Evolutionary conservation across 2,888 invertebrate genomes (phyloP).

Genomic region (Fabriciana adippe): DNA sequence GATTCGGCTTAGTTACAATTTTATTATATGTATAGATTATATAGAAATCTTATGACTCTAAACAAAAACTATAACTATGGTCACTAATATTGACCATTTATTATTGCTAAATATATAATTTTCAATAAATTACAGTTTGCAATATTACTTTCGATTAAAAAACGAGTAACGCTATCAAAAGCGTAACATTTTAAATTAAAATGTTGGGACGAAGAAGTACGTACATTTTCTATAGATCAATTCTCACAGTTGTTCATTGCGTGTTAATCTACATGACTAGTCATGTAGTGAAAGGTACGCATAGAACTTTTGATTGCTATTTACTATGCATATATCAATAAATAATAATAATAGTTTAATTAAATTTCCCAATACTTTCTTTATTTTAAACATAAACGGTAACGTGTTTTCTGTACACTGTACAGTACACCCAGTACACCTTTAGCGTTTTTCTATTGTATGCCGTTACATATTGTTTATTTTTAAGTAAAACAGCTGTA

Average conservation of each 20-base stretch:
- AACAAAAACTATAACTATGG: neutral
- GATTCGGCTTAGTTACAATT: too few relatives aligned
- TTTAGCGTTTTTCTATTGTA: too few relatives aligned
- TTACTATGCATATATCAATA: conserved; percentile 32
- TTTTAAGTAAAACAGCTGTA: too few relatives aligned
- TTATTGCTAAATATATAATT: neutral
- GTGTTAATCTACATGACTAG: conserved; percentile 49
- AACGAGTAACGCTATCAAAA: conserved; percentile 5
- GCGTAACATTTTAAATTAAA: conserved; percentile 30
- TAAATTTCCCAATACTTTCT: neutral
- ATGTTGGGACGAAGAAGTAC: conserved; percentile 50
- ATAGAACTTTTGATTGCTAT: conserved; percentile 40
- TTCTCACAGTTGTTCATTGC: conserved; percentile 59
- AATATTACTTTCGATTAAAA: neutral
- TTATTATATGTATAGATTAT: too few relatives aligned
- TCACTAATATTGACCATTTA: neutral
- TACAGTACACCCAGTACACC: too few relatives aligned
- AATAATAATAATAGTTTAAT: conserved; percentile 22
- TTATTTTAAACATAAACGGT: neutral
- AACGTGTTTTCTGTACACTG: neutral
- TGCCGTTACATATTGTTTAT: too few relatives aligned
- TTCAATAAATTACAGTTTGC: conserved; percentile 6
- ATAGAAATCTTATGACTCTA: too few relatives aligned
- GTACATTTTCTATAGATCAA: conserved; percentile 7
- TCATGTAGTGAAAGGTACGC: conserved; percentile 45